Evolutionary conservation across 2,888 invertebrate species (phyloP), one percentile per base, ranked within the genome.

Genomic region (Oscheius sp.): DNA sequence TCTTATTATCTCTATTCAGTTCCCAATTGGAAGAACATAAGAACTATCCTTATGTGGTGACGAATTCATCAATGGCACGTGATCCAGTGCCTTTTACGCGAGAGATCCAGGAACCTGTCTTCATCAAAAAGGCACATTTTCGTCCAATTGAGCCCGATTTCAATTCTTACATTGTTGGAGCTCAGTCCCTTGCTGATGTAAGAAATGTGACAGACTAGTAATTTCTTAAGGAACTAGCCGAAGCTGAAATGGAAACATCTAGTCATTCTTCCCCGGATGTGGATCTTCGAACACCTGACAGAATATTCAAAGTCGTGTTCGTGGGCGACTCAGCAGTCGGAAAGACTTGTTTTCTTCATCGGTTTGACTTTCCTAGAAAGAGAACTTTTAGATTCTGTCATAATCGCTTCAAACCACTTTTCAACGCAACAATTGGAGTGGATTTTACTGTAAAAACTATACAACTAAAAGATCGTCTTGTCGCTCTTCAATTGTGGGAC

Each of bases 271-370:
- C 59, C 2, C 41, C 44, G 28, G 44, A 59, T 6, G 59, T 26
- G 72, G 82, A 82, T 20, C 57, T 80, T 0, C 67, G 75, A 1
- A 81, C 79, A 24, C 87, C 87, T 4, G 86, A 88, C 68, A 80
- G 89, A 41, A 85, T 89, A 12, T 89, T 89, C 85, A 89, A 90
- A 82, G 87, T 90, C 3, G 89, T 90, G 0, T 88, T 90, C 80
- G 87, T 90, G 17, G 90, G 90, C 0, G 89, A 90, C 75, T 88
- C 89, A 0, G 89, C 88, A 1, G 89, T 90, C 5, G 90, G 90
- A 2, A 90, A 90, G 77, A 89, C 89, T 6, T 89, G 89, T 65
- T 87, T 89, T 61, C 85, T 90, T 6, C 89, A 88, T 79, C 87
- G 89, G 82, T 82, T 14, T 14, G 1, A 30, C 14, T 33, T 20